Conservation (phyloP, 2,113 vertebrate genomes). For the Scomber colias region DNA sequence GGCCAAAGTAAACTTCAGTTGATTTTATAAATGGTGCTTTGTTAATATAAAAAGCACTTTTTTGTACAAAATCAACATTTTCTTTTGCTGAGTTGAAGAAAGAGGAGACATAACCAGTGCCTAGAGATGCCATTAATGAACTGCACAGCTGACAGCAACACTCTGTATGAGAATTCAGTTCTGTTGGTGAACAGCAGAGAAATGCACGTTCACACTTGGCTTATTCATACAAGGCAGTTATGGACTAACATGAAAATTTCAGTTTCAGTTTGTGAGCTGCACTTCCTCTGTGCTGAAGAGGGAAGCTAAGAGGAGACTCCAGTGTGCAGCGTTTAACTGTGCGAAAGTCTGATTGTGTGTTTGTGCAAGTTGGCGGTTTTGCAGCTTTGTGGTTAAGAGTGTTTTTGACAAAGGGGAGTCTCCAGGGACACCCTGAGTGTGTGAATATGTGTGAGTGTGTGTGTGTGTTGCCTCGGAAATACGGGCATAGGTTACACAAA, state of each 20-base stretch:
- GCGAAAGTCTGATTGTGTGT: slow-evolving; percentile 56
- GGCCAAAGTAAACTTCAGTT: background rate
- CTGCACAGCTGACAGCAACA: background rate
- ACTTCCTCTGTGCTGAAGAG: slow-evolving; percentile 80
- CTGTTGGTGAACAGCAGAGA: slow-evolving; percentile 2
- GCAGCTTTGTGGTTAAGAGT: slow-evolving; percentile 65
- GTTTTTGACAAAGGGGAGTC: slow-evolving; percentile 76
- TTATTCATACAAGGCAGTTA: background rate
- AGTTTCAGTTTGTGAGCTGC: slow-evolving; percentile 75
- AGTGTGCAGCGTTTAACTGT: slow-evolving; percentile 20
- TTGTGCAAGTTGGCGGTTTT: slow-evolving; percentile 69
- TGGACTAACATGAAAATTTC: slow-evolving; percentile 66
- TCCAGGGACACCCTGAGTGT: slow-evolving; percentile 79
- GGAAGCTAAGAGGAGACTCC: slow-evolving; percentile 83
- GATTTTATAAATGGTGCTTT: background rate
- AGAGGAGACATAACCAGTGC: background rate
- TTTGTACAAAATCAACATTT: background rate
- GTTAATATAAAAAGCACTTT: background rate
- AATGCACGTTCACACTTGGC: background rate
- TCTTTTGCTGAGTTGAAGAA: too few relatives aligned
- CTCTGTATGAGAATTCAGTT: background rate
- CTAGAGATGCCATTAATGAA: background rate
- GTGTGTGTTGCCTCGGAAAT: slow-evolving; percentile 15
- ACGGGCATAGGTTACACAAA: background rate
- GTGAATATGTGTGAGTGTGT: slow-evolving; percentile 9